These are phyloP conservation scores for Phylloscopus trochilus DNA, from an alignment of 2,113 vertebrate genomes.

Conservation along the genomic window DNA sequence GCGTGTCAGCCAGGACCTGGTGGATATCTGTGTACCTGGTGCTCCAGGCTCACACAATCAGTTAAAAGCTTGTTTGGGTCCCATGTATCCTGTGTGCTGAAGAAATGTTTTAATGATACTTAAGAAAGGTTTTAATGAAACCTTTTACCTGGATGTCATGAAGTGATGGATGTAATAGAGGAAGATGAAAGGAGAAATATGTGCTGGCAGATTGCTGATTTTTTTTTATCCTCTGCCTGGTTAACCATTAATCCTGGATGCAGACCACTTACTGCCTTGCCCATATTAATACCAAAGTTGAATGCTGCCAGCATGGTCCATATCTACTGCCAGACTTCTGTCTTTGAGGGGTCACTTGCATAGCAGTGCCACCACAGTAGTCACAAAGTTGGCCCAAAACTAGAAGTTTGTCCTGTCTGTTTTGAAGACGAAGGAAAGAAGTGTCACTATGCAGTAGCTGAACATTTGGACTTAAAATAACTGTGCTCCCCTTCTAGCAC, in stretches of 20 bases:
- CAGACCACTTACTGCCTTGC: not conserved
- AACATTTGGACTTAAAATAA: constrained; percentile 29
- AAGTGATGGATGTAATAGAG: not conserved
- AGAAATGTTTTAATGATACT: not conserved
- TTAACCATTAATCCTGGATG: not conserved
- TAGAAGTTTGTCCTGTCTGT: not conserved
- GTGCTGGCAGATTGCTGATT: not conserved
- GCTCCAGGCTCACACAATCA: not conserved
- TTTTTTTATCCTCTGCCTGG: not conserved
- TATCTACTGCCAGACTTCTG: not conserved
- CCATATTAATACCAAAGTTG: not conserved
- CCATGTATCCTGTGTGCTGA: not conserved
- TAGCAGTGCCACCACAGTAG: not conserved
- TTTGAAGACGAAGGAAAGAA: not conserved
- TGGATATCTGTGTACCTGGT: not conserved
- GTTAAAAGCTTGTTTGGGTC: not conserved
- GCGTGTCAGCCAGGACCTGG: not conserved
- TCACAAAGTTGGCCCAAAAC: not conserved
- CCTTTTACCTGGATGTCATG: not conserved
- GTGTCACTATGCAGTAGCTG: not conserved
- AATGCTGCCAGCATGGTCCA: not conserved
- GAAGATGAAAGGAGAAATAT: not conserved
- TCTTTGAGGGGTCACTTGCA: not conserved
- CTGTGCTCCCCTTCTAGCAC: not conserved
- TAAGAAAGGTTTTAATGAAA: not conserved